These are phyloP conservation scores for Thymallus thymallus DNA, from an alignment of 2,113 vertebrate species.

Conservation along the genomic window DNA sequence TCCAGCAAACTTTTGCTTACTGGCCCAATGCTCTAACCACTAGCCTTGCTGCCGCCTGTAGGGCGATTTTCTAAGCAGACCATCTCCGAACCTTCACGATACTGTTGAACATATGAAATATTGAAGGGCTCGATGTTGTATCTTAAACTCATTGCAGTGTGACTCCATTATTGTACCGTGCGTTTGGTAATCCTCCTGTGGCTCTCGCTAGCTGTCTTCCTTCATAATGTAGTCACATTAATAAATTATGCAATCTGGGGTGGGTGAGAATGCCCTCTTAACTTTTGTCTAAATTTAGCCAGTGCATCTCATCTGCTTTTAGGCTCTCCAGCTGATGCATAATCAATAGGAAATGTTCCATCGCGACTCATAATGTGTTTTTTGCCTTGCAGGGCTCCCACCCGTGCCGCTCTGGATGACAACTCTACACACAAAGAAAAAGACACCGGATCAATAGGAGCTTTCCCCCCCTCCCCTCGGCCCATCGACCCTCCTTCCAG, in stretches of 20 bases:
- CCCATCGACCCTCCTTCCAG: conserved; percentile 30
- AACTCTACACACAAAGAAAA: conserved; percentile 50
- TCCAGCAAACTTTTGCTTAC: too few species aligned
- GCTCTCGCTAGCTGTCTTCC: conserved; percentile 18
- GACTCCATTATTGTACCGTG: conserved; percentile 52
- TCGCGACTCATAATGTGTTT: conserved; percentile 56
- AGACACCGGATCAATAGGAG: conserved; percentile 64
- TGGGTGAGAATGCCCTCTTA: conserved; percentile 54
- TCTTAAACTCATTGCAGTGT: conserved; percentile 56
- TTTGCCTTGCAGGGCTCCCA: conserved; percentile 66
- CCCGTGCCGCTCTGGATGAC: conserved; percentile 62
- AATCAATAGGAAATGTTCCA: conserved; percentile 68
- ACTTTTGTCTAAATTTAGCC: conserved; percentile 46
- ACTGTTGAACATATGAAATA: conserved; percentile 66
- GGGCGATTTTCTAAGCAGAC: conserved; percentile 37
- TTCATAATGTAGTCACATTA: conserved; percentile 70
- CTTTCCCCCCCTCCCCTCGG: conserved; percentile 17
- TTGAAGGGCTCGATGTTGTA: conserved; percentile 55
- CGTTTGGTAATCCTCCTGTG: conserved; percentile 61
- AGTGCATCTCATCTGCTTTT: conserved; percentile 54
- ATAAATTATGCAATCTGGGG: conserved; percentile 68
- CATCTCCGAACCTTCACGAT: conserved; percentile 45
- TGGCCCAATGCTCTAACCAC: too few species aligned
- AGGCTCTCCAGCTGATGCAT: conserved; percentile 55
- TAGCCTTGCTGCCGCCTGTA: too few species aligned